phyloP scores from a whole-genome alignment of 23 tunicate species.

The Phallusia fumigata region DNA sequence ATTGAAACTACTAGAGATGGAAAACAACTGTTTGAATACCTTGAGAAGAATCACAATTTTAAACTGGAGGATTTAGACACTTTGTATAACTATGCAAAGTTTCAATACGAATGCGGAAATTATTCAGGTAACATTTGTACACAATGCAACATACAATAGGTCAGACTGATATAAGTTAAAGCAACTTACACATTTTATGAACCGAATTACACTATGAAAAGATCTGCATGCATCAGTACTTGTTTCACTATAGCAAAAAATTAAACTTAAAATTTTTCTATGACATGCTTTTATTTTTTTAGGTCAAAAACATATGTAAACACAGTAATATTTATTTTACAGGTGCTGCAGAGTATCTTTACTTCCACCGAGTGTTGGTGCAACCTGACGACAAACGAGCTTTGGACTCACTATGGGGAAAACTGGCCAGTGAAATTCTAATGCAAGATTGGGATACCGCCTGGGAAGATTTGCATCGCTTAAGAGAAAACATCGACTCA shows the following conservation, averaged over 20 bases:
- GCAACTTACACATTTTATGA: too few species aligned
- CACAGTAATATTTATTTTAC: not conserved
- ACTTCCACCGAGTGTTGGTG: constrained; percentile 86
- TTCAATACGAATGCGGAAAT: constrained; percentile 96
- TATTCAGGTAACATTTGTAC: constrained; percentile 88
- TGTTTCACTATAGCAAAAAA: too few species aligned
- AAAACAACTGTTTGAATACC: constrained; percentile 84
- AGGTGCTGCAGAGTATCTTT: constrained; percentile 89
- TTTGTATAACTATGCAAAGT: constrained; percentile 90
- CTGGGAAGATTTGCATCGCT: constrained; percentile 83
- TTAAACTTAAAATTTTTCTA: too few species aligned
- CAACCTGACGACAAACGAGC: constrained; percentile 86
- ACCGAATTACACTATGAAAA: too few species aligned
- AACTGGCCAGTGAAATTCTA: constrained; percentile 92
- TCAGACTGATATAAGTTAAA: too few species aligned
- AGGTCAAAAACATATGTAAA: not conserved
- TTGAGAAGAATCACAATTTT: constrained; percentile 81
- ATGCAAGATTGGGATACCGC: constrained; percentile 99
- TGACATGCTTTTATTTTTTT: too few species aligned
- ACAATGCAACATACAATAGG: too few species aligned
- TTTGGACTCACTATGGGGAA: constrained; percentile 96
- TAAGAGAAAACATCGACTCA: constrained; percentile 72
- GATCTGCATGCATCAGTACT: too few species aligned
- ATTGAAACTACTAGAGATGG: constrained; percentile 90
- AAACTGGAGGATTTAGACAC: constrained; percentile 86